Conservation (phyloP, 2,888 invertebrate genomes). For the Cheilosia impressa region DNA sequence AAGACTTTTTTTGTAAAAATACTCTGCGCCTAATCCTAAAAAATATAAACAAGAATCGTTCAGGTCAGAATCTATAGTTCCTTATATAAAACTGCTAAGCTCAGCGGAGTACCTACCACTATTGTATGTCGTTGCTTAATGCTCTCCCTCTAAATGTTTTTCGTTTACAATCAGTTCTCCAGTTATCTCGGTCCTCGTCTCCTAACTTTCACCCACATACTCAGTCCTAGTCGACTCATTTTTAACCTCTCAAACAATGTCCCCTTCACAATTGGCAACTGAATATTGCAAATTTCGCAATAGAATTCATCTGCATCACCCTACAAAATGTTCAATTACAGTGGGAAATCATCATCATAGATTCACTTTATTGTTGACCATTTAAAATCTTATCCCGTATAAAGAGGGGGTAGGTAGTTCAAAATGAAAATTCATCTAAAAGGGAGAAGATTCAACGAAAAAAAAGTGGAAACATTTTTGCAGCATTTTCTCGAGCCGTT, state of each 20-base stretch:
- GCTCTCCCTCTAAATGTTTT: not conserved
- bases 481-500: constrained; percentile 29
- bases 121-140: not conserved
- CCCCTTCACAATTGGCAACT: constrained; percentile 24
- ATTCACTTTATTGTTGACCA: constrained; percentile 52
- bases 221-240: not conserved
- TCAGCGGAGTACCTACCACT: not conserved
- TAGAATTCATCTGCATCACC: constrained; percentile 19
- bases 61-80: too few relatives aligned
- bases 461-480: constrained; percentile 44
- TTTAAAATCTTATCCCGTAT: constrained; percentile 50
- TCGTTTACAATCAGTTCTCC: constrained; percentile 25
- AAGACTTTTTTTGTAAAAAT: too few relatives aligned
- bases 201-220: not conserved
- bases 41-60: too few relatives aligned
- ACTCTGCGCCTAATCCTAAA: too few relatives aligned
- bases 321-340: constrained; percentile 44
- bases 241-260: constrained; percentile 22
- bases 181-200: not conserved
- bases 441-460: constrained; percentile 22
- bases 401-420: constrained; percentile 42
- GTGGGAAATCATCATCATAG: constrained; percentile 56
- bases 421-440: constrained; percentile 47
- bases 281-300: constrained; percentile 35
- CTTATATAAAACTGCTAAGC: too few relatives aligned